Evolutionary conservation across 2,113 vertebrate species (phyloP).

Genomic region (Garra rufa): DNA sequence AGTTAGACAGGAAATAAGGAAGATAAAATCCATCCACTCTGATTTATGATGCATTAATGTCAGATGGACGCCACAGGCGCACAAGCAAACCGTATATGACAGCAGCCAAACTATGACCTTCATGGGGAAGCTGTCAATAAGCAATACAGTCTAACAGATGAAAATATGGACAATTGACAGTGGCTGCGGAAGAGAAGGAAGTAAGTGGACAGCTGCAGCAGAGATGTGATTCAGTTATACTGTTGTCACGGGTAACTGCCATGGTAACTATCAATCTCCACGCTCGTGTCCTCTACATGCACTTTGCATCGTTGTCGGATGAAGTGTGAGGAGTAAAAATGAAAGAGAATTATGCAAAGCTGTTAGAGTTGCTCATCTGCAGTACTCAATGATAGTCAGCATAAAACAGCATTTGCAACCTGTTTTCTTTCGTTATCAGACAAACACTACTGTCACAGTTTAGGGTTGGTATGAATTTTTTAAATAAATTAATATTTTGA

Average conservation of each 20-base stretch:
- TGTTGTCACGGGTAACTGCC: background rate
- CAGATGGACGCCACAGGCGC: conserved; percentile 2
- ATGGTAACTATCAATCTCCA: conserved; percentile 33
- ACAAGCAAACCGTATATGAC: conserved; percentile 8
- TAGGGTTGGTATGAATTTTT: background rate
- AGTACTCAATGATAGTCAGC: background rate
- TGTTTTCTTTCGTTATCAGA: background rate
- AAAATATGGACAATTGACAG: conserved; percentile 1
- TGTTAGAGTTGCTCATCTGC: background rate
- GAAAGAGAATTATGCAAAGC: background rate
- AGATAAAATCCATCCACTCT: conserved; percentile 46
- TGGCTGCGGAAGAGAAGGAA: conserved; percentile 6
- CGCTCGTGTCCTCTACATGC: conserved; percentile 3
- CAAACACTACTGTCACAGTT: background rate
- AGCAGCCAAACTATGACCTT: conserved; percentile 47
- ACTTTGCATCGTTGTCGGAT: conserved; percentile 7
- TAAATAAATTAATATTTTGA: background rate
- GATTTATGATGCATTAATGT: conserved; percentile 44
- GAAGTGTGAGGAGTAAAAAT: background rate
- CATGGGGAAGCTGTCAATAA: conserved; percentile 38
- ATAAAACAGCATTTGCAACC: background rate
- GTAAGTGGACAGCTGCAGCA: conserved; percentile 9
- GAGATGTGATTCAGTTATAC: conserved; percentile 26
- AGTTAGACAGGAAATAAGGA: conserved; percentile 45
- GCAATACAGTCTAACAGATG: conserved; percentile 24